phyloP scores from a whole-genome alignment of 2,888 invertebrate genomes.

The Galeruca laticollis region DNA sequence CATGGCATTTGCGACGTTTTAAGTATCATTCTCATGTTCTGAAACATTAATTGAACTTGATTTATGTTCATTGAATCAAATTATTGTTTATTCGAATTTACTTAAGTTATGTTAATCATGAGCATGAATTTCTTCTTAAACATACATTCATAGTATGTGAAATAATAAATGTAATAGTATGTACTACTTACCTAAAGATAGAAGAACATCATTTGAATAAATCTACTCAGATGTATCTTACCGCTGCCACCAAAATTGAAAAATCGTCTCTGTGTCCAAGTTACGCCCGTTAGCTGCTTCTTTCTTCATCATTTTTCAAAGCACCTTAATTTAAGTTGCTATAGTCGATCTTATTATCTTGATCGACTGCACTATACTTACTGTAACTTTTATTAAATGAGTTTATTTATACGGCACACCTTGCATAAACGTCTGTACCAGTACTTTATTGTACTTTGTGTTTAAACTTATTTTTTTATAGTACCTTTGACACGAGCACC shows the following conservation, averaged over 20 bases:
- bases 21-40: too few relatives aligned
- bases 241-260: neutral
- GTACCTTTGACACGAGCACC: slow-evolving; percentile 40
- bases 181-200: too few relatives aligned
- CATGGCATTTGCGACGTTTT: too few relatives aligned
- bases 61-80: too few relatives aligned
- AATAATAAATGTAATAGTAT: too few relatives aligned
- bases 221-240: too few relatives aligned
- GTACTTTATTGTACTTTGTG: slow-evolving; percentile 54
- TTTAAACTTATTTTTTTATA: slow-evolving; percentile 45
- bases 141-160: too few relatives aligned
- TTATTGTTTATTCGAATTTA: too few relatives aligned
- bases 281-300: slow-evolving; percentile 68
- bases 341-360: slow-evolving; percentile 61
- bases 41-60: too few relatives aligned
- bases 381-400: slow-evolving; percentile 67
- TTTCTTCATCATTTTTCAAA: slow-evolving; percentile 77
- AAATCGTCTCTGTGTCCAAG: slow-evolving; percentile 28
- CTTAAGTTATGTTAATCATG: too few relatives aligned
- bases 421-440: slow-evolving; percentile 61
- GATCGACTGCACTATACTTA: slow-evolving; percentile 66
- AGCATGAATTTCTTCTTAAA: too few relatives aligned
- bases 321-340: slow-evolving; percentile 80
- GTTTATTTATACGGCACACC: slow-evolving; percentile 76
- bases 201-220: too few relatives aligned